Conservation (phyloP, 92 coral and sea anemone genomes). For the Porites divaricata region DNA sequence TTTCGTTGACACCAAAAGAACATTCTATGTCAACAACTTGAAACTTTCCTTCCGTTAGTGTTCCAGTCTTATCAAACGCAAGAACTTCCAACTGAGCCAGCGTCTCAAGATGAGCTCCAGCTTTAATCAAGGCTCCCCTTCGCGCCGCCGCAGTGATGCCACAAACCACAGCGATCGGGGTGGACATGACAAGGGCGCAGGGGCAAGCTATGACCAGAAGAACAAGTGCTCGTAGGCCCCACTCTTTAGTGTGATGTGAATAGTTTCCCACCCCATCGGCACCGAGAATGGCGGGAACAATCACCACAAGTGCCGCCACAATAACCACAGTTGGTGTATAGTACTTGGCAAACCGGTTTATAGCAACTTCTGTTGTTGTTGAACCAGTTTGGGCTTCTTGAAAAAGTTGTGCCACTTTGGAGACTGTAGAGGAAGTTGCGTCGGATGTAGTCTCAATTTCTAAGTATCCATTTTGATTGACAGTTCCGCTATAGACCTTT, state of each 20-base stretch:
- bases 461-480: conserved; percentile 96
- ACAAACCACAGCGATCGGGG: conserved; percentile 98
- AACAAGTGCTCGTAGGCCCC: conserved; percentile 94
- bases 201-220: conserved; percentile 97
- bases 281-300: conserved; percentile 90
- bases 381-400: conserved; percentile 96
- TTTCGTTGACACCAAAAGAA: conserved; percentile 71
- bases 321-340: conserved; percentile 88
- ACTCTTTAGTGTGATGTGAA: conserved; percentile 69
- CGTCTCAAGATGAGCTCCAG: conserved; percentile 90
- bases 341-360: conserved; percentile 95
- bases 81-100: conserved; percentile 75
- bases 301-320: conserved; percentile 77
- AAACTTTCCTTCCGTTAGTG: conserved; percentile 95
- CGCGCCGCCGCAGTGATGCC: conserved; percentile 97
- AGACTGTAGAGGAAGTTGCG: conserved; percentile 90
- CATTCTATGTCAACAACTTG: conserved; percentile 85
- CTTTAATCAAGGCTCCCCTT: conserved; percentile 92
- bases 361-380: conserved; percentile 80
- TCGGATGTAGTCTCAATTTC: conserved; percentile 93
- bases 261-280: conserved; percentile 92
- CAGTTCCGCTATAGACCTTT: conserved; percentile 91
- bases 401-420: conserved; percentile 90
- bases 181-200: conserved; percentile 99
- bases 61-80: conserved; percentile 98